A percentile compares a stretch with the other conserved stretches of the same genome.
These are phyloP conservation scores for Nicator chloris DNA, from an alignment of 2,113 vertebrate species.

Conservation along the genomic window DNA sequence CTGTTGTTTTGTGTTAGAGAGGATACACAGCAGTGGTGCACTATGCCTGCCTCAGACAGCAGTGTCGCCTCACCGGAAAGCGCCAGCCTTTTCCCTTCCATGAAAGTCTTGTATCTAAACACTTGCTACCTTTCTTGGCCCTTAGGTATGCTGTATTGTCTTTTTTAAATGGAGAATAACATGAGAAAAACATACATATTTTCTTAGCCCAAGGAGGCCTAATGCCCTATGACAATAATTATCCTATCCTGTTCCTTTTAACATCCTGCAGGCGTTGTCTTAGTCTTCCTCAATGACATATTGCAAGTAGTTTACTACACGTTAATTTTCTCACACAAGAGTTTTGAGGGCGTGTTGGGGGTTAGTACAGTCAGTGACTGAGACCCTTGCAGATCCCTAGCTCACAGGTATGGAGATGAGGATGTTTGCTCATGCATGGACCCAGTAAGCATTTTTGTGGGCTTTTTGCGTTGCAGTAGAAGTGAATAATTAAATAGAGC, in stretches of 20 bases:
- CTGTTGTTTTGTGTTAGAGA: background rate
- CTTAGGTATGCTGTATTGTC: background rate
- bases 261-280: background rate
- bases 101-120: background rate
- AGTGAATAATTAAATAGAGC: background rate
- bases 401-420: background rate
- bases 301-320: background rate
- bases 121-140: background rate
- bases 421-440: fast-evolving
- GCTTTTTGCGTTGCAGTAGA: background rate
- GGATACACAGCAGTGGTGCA: background rate
- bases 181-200: fast-evolving
- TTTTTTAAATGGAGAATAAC: background rate
- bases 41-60: background rate
- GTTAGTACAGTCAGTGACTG: background rate
- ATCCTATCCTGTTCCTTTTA: background rate
- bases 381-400: background rate
- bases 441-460: background rate
- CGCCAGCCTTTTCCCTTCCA: background rate
- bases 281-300: background rate
- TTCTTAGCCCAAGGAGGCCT: background rate
- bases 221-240: background rate
- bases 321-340: background rate
- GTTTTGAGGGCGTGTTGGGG: fast-evolving
- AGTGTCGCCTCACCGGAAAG: background rate